Percentiles rank a stretch among this genome's conserved stretches.
Evolutionary conservation across 1,140 invertebrate genomes (phyloP).

Genomic region (Pseudomyrmex pallidus): DNA sequence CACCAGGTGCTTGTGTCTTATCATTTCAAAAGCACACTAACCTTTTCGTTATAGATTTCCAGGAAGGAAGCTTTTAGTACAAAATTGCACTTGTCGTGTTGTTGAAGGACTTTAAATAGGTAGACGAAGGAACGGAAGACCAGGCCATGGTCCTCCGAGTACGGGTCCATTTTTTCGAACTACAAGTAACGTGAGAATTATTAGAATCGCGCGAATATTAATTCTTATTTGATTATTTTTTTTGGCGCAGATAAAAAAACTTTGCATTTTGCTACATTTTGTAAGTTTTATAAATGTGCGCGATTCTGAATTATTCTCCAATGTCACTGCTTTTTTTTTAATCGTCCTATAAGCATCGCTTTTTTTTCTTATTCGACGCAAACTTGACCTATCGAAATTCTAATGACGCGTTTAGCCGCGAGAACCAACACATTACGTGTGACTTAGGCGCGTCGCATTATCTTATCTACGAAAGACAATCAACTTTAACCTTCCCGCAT

Average conservation of each 20-base stretch:
- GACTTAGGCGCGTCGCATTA: constrained; percentile 52
- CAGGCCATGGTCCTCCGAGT: constrained; percentile 91
- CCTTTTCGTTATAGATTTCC: constrained; percentile 98
- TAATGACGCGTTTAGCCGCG: constrained; percentile 26
- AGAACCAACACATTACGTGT: constrained; percentile 33
- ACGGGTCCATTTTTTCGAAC: constrained; percentile 89
- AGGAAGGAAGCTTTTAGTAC: constrained; percentile 96
- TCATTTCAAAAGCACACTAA: constrained; percentile 79
- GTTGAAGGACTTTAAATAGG: constrained; percentile 93
- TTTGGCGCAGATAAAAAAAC: too few relatives aligned
- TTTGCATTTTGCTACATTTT: too few relatives aligned
- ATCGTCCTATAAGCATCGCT: not conserved
- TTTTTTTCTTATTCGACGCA: not conserved
- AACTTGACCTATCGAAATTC: constrained; percentile 45
- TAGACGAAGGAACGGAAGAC: constrained; percentile 96
- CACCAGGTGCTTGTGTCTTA: not conserved
- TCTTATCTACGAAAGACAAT: constrained; percentile 67
- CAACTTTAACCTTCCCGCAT: constrained; percentile 63
- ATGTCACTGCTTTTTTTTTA: not conserved
- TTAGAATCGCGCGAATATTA: too few relatives aligned
- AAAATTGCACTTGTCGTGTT: constrained; percentile 91
- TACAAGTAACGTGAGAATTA: constrained; percentile 75
- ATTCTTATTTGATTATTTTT: too few relatives aligned
- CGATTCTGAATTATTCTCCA: too few relatives aligned
- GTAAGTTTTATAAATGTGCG: too few relatives aligned